Conservation (phyloP, 35 echinoderm and acorn worm genomes). For the Acanthaster planci region DNA sequence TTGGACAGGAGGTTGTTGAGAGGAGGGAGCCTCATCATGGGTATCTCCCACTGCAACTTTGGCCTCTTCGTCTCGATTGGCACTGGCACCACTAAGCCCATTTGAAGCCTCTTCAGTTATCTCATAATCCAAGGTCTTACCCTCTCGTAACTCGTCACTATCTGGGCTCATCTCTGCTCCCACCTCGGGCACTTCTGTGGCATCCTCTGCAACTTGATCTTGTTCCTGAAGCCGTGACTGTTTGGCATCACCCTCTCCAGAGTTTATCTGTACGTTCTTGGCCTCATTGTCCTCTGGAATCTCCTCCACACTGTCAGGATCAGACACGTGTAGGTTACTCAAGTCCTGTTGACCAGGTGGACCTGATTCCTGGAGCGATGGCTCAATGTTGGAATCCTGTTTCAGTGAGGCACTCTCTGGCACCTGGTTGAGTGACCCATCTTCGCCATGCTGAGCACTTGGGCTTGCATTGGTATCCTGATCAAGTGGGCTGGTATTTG, state of each 20-base stretch:
- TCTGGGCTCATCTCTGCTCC: neutral
- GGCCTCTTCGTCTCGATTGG: neutral
- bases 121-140: neutral
- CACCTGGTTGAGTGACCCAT: neutral
- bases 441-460: neutral
- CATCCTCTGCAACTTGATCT: neutral
- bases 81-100: neutral
- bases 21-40: neutral
- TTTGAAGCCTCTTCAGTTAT: neutral
- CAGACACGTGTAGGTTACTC: neutral
- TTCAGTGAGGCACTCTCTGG: neutral
- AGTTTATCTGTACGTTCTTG: neutral
- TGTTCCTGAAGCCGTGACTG: neutral
- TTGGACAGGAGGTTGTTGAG: neutral
- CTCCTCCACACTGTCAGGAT: neutral
- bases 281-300: neutral
- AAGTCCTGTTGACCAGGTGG: neutral
- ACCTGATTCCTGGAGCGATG: neutral
- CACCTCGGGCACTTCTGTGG: neutral
- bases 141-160: neutral
- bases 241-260: neutral
- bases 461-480: too few relatives aligned
- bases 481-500: too few relatives aligned
- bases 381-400: neutral
- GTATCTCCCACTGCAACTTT: neutral